A percentile compares a stretch with the other conserved stretches of the same genome.
Conservation (phyloP, 1,140 invertebrate species). For the Calliphora vicina region DNA sequence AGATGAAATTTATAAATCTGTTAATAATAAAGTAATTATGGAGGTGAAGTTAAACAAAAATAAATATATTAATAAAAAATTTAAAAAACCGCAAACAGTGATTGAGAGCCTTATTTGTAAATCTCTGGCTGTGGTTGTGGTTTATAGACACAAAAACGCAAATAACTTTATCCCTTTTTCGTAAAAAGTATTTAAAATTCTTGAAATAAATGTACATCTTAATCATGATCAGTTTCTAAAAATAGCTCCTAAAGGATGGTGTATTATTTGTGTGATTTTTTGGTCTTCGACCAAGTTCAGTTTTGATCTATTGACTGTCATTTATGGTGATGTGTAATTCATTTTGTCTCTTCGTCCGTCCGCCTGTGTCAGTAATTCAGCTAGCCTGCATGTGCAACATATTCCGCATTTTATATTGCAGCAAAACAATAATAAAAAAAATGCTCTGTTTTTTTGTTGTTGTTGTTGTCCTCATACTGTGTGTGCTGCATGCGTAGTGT, state of each 20-base stretch:
- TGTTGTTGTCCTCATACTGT: neutral
- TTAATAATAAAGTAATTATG: neutral
- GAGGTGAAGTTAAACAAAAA: neutral
- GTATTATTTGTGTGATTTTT: neutral
- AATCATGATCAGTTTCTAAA: constrained; percentile 1
- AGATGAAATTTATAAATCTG: neutral
- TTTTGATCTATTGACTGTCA: constrained; percentile 15
- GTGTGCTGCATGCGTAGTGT: neutral
- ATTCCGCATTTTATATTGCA: neutral
- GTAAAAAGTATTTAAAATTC: neutral
- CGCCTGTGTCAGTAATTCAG: no score
- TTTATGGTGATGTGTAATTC: constrained; percentile 9
- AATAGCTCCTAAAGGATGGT: neutral
- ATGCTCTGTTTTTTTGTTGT: neutral
- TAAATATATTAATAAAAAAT: neutral
- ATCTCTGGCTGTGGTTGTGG: no score
- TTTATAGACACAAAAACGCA: neutral
- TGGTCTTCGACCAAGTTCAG: neutral
- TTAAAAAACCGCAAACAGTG: neutral
- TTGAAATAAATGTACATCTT: neutral
- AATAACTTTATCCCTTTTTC: neutral
- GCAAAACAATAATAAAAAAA: neutral
- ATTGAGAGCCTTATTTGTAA: neutral
- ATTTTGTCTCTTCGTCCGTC: neutral
- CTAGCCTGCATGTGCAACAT: neutral